A percentile compares a stretch with the other conserved stretches of the same genome.
Conservation (phyloP, 2,888 invertebrate genomes). For the Chaetogeoica ovagalla region DNA sequence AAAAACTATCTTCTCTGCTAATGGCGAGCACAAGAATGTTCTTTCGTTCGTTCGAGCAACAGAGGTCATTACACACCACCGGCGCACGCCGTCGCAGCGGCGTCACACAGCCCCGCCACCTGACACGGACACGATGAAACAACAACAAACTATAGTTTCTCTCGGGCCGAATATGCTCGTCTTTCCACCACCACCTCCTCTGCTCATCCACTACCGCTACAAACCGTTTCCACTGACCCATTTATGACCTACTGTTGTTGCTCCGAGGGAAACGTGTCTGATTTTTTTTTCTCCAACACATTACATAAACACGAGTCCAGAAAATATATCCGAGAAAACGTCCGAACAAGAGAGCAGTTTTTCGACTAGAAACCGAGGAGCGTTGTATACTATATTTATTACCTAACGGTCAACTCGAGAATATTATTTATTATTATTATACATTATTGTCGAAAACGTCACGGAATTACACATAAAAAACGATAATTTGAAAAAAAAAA, state of each 20-base stretch:
- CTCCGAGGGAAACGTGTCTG: neutral
- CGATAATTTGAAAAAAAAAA: neutral
- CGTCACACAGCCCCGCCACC: neutral
- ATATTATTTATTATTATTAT: too few species aligned
- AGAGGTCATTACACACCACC: slow-evolving; percentile 39
- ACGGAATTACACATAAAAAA: neutral
- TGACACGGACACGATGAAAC: too few species aligned
- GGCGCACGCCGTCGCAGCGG: neutral
- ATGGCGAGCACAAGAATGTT: slow-evolving; percentile 27
- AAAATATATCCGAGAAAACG: neutral
- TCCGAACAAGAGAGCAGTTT: neutral
- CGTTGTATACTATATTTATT: neutral
- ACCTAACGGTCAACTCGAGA: neutral
- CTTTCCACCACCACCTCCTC: neutral
- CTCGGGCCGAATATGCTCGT: slow-evolving; percentile 5
- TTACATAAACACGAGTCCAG: neutral
- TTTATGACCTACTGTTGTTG: slow-evolving; percentile 33
- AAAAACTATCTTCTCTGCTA: neutral
- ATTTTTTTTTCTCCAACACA: neutral
- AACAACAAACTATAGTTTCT: slow-evolving; percentile 41
- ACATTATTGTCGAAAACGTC: neutral
- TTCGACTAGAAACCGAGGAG: neutral
- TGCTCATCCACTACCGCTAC: too few species aligned
- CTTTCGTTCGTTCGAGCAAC: too few species aligned
- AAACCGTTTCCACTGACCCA: slow-evolving; percentile 18